Conservation (phyloP, 1,140 invertebrate species). For the Leptinotarsa defecta region DNA sequence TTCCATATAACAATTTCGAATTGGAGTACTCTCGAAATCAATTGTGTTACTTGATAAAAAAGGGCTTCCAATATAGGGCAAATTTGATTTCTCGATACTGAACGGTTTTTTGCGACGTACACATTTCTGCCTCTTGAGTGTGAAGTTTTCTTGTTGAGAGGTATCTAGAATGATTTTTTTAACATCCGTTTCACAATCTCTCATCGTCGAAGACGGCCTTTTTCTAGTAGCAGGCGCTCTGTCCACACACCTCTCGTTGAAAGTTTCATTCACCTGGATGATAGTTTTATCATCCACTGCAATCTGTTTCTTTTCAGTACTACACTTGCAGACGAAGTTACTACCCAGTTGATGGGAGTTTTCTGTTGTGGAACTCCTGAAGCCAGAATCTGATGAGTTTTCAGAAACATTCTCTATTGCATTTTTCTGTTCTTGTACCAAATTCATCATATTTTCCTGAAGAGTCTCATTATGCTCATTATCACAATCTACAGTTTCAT, state of each 20-base stretch:
- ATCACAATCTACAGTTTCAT: conserved; percentile 35
- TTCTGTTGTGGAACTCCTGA: conserved; percentile 46
- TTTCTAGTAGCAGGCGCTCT: conserved; percentile 36
- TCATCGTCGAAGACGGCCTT: conserved; percentile 32
- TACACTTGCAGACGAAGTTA: conserved; percentile 49
- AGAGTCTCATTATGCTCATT: conserved; percentile 49
- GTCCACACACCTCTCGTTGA: conserved; percentile 53
- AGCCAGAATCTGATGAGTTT: conserved; percentile 50
- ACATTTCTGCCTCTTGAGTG: conserved; percentile 52
- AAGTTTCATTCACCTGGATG: conserved; percentile 51
- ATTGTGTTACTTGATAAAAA: conserved; percentile 17
- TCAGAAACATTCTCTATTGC: conserved; percentile 29
- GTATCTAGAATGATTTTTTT: conserved; percentile 35
- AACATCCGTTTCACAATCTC: conserved; percentile 20
- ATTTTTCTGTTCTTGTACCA: conserved; percentile 34
- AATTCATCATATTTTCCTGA: conserved; percentile 27
- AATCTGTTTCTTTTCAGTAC: conserved; percentile 25
- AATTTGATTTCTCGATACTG: conserved; percentile 35
- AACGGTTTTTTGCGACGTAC: conserved; percentile 43
- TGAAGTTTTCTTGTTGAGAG: conserved; percentile 35
- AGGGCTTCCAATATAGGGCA: conserved; percentile 28
- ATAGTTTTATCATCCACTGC: conserved; percentile 47
- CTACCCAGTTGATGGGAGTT: conserved; percentile 44
- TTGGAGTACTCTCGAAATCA: conserved; percentile 26
- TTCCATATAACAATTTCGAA: conserved; percentile 31